Percentiles rank a stretch among this genome's conserved stretches.
phyloP scores from a whole-genome alignment of 2,888 invertebrate species.

The Drosophila neutralis region DNA sequence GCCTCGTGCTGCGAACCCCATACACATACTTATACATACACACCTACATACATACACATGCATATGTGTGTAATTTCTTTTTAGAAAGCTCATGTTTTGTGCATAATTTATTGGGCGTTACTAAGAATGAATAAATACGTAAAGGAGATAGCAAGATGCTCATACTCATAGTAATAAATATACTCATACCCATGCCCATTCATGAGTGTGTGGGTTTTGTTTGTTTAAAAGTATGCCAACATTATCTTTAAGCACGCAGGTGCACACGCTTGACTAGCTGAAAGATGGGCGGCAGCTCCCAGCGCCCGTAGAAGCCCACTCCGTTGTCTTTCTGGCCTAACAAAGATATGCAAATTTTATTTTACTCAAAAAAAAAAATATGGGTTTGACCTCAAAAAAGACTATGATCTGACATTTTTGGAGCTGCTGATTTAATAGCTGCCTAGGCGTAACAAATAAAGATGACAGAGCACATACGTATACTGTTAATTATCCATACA shows the following conservation, averaged over 20 bases:
- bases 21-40: not conserved
- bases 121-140: conserved; percentile 67
- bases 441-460: conserved; percentile 48
- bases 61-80: conserved; percentile 41
- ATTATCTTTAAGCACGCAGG: conserved; percentile 38
- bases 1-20: conserved; percentile 24
- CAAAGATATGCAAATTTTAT: conserved; percentile 52
- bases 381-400: conserved; percentile 59
- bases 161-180: conserved; percentile 8
- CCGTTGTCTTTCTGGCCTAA: conserved; percentile 17
- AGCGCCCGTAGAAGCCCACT: conserved; percentile 21
- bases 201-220: conserved; percentile 26
- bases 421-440: conserved; percentile 21
- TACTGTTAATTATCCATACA: not conserved
- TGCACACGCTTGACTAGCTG: conserved; percentile 15
- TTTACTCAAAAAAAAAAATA: conserved; percentile 38
- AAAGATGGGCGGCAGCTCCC: conserved; percentile 24
- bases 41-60: not conserved
- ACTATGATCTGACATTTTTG: conserved; percentile 24
- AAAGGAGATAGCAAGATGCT: conserved; percentile 39
- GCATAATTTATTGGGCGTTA: conserved; percentile 79
- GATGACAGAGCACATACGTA: not conserved
- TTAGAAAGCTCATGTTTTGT: conserved; percentile 71
- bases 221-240: conserved; percentile 49
- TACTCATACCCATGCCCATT: conserved; percentile 10